These are phyloP conservation scores for Zoanthus solanderi DNA, from an alignment of 92 coral and sea anemone species.

Conservation along the genomic window DNA sequence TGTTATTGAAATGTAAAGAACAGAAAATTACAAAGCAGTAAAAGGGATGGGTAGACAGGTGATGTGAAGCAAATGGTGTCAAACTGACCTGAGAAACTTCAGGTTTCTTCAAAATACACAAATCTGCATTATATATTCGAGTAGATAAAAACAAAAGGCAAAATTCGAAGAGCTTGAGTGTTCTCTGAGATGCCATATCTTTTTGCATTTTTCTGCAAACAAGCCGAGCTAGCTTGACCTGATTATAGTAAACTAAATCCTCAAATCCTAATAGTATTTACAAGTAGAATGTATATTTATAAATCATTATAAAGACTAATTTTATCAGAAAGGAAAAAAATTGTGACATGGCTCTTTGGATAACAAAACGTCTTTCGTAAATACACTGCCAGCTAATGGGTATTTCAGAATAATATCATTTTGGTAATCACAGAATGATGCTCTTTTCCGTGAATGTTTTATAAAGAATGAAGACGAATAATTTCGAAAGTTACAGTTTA, in stretches of 20 bases:
- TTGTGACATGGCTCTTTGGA: slow-evolving; percentile 4
- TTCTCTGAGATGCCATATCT: neutral
- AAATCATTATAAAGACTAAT: slow-evolving; percentile 7
- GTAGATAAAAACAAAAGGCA: neutral
- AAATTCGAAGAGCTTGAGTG: neutral
- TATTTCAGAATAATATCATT: slow-evolving; percentile 1
- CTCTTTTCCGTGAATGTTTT: neutral
- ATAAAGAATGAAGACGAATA: neutral
- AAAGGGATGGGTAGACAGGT: neutral
- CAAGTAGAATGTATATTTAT: slow-evolving; percentile 8
- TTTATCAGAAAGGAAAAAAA: slow-evolving; percentile 10
- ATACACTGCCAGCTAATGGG: slow-evolving; percentile 13
- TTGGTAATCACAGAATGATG: neutral
- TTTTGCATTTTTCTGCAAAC: neutral
- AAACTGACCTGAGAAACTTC: neutral
- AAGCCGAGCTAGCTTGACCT: slow-evolving; percentile 10
- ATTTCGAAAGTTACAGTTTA: slow-evolving; percentile 3
- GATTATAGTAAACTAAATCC: slow-evolving; percentile 15
- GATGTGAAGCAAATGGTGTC: neutral
- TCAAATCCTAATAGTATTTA: slow-evolving; percentile 9
- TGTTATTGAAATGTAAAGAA: neutral
- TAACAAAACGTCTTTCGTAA: slow-evolving; percentile 3
- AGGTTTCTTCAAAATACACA: slow-evolving; percentile 1
- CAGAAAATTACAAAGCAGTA: neutral
- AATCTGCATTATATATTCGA: neutral